Evolutionary conservation across 2,888 invertebrate species (phyloP).

Genomic region (Lasioglossum zephyrum): DNA sequence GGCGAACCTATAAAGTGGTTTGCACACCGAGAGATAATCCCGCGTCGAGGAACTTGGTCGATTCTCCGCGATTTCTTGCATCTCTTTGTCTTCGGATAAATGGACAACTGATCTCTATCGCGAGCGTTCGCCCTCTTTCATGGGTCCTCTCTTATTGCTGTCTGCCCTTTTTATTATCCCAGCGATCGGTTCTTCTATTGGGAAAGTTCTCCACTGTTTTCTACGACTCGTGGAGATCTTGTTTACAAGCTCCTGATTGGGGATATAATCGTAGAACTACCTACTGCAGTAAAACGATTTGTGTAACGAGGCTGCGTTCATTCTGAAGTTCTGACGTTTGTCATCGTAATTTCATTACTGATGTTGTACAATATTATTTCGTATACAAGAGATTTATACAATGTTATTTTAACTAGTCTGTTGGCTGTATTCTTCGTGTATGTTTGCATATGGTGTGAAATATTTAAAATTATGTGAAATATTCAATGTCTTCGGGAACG

Average conservation of each 20-base stretch:
- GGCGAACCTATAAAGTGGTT: conserved; percentile 46
- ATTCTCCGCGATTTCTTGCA: background rate
- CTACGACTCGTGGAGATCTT: background rate
- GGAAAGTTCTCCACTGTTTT: background rate
- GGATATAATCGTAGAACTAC: background rate
- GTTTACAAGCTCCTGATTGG: background rate
- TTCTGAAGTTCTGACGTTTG: background rate
- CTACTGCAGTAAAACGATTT: background rate
- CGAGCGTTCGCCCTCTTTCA: background rate
- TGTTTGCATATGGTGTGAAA: too few relatives aligned
- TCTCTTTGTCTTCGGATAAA: background rate
- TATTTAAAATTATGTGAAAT: too few relatives aligned
- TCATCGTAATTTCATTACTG: too few relatives aligned
- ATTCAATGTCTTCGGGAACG: background rate
- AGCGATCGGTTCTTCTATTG: background rate
- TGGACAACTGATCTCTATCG: background rate
- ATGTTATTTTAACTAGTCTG: too few relatives aligned
- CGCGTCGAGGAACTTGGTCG: background rate
- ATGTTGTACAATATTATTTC: too few relatives aligned
- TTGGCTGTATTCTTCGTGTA: too few relatives aligned
- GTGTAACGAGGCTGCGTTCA: background rate
- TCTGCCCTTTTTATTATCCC: background rate
- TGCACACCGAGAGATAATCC: conserved; percentile 34
- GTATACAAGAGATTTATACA: too few relatives aligned
- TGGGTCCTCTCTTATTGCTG: background rate